Evolutionary conservation across 2,888 invertebrate species (phyloP), one percentile per base, ranked within the genome.

Genomic region (Lepidochrysops patricia): DNA sequence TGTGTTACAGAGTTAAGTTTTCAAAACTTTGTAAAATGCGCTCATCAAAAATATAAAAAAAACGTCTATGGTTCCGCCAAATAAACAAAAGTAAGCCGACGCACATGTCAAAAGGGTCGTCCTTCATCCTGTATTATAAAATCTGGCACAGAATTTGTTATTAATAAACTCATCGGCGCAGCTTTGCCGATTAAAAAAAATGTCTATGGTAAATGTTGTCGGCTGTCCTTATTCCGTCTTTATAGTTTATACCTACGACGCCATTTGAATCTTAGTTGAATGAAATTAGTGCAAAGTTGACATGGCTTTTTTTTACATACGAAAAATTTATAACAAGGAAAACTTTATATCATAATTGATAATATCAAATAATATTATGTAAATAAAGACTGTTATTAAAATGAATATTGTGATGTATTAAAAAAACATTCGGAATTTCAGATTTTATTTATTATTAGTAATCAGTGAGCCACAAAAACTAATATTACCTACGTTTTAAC

Each of bases 151-250:
- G 73, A 81, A 79, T 81, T 85, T 79, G 80, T 84, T 87, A 86
- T 87, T 86, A 87, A 86, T 87, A 87, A 87, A 84, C 79, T 79
- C 80, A 82, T 75, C 79, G 82, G 77, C 85, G 86, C 86, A 87
- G 83, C 86, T 80, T 86, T 80, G 77, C 72, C 69, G 13, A 27
- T 26, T 27, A 73, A 72, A 34, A 43, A 52, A 66, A 67, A 62
- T 49, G 60, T 43, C 43, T 43, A 19, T 15, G 19, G 19, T 34
- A 23, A 32, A 34, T 57, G 56, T n/a, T n/a, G n/a, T n/a, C n/a
- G n/a, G n/a, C n/a, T n/a, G n/a, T 56, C 19, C 12, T 19, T 32
- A 12, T 32, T 25, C n/a, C 5, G 25, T 25, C 23, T 57, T 19
- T 23, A 9, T 3, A 6, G 9, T 9, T 15, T n/a, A n/a, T n/a